A percentile compares a stretch with the other conserved stretches of the same genome.
Evolutionary conservation across 2,797 vertebrate genomes (phyloP).

Genomic region (Tragopan temminckii): DNA sequence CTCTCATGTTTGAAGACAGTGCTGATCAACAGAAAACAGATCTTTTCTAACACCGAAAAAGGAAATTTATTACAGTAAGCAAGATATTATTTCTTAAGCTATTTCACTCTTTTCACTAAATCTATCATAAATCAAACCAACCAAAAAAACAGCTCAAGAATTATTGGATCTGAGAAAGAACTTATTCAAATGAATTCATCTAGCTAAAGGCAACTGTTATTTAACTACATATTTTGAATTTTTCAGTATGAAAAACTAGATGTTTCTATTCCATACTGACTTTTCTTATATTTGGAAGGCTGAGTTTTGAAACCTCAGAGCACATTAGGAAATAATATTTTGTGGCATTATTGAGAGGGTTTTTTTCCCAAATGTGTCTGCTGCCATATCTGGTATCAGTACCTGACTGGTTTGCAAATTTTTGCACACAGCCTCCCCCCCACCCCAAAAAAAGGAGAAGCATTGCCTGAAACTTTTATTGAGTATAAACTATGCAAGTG

Average conservation of each 20-base stretch:
- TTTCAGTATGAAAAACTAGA: conserved; percentile 58
- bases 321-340: conserved; percentile 54
- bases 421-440: not conserved
- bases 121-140: conserved; percentile 39
- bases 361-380: conserved; percentile 23
- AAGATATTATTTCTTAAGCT: conserved; percentile 18
- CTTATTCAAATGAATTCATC: conserved; percentile 69
- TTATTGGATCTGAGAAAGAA: conserved; percentile 53
- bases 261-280: conserved; percentile 65
- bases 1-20: not conserved
- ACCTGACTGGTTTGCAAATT: conserved; percentile 36
- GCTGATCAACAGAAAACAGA: not conserved
- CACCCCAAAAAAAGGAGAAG: not conserved
- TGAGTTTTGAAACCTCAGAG: conserved; percentile 52
- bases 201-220: conserved; percentile 64
- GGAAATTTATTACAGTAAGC: conserved; percentile 8
- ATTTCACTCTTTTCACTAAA: conserved; percentile 4
- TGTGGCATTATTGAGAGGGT: not conserved
- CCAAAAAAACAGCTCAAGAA: not conserved
- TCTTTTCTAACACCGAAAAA: not conserved
- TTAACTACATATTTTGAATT: conserved; percentile 70
- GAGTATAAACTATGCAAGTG: not conserved
- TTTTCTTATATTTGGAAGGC: conserved; percentile 38
- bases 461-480: conserved; percentile 16
- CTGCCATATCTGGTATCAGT: not conserved